phyloP scores from a whole-genome alignment of 2,888 invertebrate genomes.

The Amphimallon solstitiale region DNA sequence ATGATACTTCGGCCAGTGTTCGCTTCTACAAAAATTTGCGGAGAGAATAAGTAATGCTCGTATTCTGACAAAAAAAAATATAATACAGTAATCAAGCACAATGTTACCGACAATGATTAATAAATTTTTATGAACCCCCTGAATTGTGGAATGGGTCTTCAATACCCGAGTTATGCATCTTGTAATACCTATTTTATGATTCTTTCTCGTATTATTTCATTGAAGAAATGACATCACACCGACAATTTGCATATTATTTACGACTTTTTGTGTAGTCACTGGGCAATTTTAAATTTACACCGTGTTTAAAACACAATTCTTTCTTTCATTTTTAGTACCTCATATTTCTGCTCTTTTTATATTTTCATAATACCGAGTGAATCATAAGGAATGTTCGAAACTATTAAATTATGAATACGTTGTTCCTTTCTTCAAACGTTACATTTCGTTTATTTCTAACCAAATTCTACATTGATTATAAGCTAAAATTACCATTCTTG shows the following conservation, averaged over 20 bases:
- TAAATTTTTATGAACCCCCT: slow-evolving; percentile 18
- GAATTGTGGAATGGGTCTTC: neutral
- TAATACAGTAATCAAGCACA: neutral
- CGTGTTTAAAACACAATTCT: slow-evolving; percentile 17
- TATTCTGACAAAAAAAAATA: neutral
- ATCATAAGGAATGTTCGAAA: too few relatives aligned
- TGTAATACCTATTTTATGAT: slow-evolving; percentile 26
- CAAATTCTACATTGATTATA: too few relatives aligned
- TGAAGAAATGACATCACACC: slow-evolving; percentile 28
- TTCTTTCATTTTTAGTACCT: slow-evolving; percentile 21
- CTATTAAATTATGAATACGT: too few relatives aligned
- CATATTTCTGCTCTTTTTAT: slow-evolving; percentile 22
- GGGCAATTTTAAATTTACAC: slow-evolving; percentile 25
- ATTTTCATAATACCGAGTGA: neutral
- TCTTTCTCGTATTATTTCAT: slow-evolving; percentile 23
- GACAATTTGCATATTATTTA: slow-evolving; percentile 28
- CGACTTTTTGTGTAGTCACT: slow-evolving; percentile 26
- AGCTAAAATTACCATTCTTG: too few relatives aligned
- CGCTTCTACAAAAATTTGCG: too few relatives aligned
- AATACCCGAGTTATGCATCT: slow-evolving; percentile 15
- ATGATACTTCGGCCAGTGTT: too few relatives aligned
- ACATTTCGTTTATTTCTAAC: too few relatives aligned
- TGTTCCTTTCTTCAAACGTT: too few relatives aligned
- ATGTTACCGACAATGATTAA: slow-evolving; percentile 21
- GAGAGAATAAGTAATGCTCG: too few relatives aligned